phyloP scores from a whole-genome alignment of 2,113 vertebrate genomes.

The Elaphurus davidianus region DNA sequence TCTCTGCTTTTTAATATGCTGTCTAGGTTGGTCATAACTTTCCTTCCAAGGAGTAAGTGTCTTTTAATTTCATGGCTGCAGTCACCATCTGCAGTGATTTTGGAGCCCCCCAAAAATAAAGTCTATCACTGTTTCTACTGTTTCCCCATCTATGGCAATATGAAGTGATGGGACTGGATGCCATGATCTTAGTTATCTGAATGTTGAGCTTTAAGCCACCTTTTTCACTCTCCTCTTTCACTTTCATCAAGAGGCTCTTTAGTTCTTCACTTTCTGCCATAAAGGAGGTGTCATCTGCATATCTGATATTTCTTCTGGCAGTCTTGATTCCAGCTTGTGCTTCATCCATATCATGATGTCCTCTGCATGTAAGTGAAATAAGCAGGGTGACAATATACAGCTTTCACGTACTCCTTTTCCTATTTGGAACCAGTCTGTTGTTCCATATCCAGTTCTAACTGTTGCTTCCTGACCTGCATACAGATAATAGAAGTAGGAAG shows the following conservation, averaged over 20 bases:
- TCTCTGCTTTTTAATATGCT: neutral
- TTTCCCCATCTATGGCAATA: neutral
- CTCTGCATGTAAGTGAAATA: neutral
- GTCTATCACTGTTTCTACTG: neutral
- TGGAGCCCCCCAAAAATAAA: accelerated
- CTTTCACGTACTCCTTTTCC: neutral
- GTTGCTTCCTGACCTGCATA: neutral
- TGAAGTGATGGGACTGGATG: neutral
- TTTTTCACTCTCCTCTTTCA: neutral
- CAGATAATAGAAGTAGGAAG: neutral
- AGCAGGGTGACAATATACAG: neutral
- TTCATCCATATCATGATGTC: neutral
- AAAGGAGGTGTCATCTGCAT: neutral
- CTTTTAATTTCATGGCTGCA: neutral
- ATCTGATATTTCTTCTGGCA: neutral
- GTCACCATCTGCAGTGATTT: neutral
- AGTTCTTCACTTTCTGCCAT: neutral
- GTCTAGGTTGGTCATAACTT: neutral
- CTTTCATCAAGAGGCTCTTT: neutral
- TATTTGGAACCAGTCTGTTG: neutral
- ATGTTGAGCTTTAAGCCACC: neutral
- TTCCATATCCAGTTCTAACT: neutral
- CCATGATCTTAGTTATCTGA: neutral
- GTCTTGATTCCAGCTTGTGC: neutral
- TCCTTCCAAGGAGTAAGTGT: accelerated